These are phyloP conservation scores for Halcyon badia DNA, from an alignment of 2,797 vertebrate species.

Conservation along the genomic window DNA sequence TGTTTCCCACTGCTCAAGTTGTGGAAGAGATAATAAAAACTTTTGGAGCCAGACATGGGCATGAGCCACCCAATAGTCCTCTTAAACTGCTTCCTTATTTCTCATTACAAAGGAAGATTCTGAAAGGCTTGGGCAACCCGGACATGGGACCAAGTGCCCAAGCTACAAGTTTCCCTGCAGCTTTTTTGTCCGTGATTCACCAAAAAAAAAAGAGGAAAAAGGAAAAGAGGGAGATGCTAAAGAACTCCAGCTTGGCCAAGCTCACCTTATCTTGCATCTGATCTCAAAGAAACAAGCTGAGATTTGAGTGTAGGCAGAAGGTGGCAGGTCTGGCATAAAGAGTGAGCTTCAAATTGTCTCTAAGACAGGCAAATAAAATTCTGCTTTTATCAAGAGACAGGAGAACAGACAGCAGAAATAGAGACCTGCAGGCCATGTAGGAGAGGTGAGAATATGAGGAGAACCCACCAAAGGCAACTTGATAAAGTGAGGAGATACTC, in stretches of 20 bases:
- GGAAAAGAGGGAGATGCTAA: not conserved
- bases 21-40: not conserved
- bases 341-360: not conserved
- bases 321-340: not conserved
- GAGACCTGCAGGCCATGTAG: not conserved
- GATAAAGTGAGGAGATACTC: not conserved
- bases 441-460: not conserved
- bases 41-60: not conserved
- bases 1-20: not conserved
- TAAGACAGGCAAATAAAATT: not conserved
- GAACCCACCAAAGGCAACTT: not conserved
- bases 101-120: not conserved
- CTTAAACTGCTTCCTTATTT: not conserved
- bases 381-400: not conserved
- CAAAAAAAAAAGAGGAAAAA: rapidly evolving
- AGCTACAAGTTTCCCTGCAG: not conserved
- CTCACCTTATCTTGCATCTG: not conserved
- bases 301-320: not conserved
- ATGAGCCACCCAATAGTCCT: not conserved
- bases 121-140: not conserved
- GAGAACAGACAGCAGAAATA: not conserved
- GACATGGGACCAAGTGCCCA: not conserved
- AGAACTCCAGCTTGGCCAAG: not conserved
- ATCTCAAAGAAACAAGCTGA: not conserved
- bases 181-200: not conserved